Evolutionary conservation across 2,888 invertebrate genomes (phyloP), one percentile per base, ranked within the genome.

Genomic region (Calephelis perditalis): DNA sequence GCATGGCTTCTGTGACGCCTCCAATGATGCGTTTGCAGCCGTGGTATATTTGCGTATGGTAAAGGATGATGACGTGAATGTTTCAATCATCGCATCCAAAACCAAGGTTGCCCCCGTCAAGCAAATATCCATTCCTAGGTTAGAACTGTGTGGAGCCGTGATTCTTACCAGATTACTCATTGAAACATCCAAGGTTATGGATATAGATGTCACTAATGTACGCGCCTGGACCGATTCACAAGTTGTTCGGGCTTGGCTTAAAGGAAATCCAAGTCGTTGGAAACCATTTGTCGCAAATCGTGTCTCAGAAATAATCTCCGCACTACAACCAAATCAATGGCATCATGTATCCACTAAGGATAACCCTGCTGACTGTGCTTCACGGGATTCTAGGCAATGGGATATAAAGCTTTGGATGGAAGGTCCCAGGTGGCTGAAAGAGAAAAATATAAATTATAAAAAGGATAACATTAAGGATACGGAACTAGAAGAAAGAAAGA

Each of bases 311-410:
- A 71, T 74, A 7, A 56, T 70, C 11, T 56, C 58, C 0, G 26
- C 56, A 0, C 8, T 70, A 10, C 61, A 66, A 10, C 44, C 47
- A 6, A 8, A 52, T 10, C 61, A 65, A 3, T 70, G 73, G 74
- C 65, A 57, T 40, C 69, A 73, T 56, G 67, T 64, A 5, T 26
- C 57, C 10, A 47, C 70, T 0, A 55, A 52, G 1, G 57, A 71
- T 5, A 75, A 74, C 58, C 72, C 73, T 1, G 73, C 72, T 0
- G 74, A 75, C 60, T 65, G 62, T 54, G 73, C 73, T 0, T 72
- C 74, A 15, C 62, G 73, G n/a, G 71, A 73, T 8, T 6, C 67
- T 10, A 7, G n/a, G 8, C 61, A 63, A 7, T 60, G 65, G 7
- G 10, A 60, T 7, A 7, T 55, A 7, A 12, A 49, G 3, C 46